These are phyloP conservation scores for Corella eumyota DNA, from an alignment of 23 tunicate genomes.

Conservation along the genomic window DNA sequence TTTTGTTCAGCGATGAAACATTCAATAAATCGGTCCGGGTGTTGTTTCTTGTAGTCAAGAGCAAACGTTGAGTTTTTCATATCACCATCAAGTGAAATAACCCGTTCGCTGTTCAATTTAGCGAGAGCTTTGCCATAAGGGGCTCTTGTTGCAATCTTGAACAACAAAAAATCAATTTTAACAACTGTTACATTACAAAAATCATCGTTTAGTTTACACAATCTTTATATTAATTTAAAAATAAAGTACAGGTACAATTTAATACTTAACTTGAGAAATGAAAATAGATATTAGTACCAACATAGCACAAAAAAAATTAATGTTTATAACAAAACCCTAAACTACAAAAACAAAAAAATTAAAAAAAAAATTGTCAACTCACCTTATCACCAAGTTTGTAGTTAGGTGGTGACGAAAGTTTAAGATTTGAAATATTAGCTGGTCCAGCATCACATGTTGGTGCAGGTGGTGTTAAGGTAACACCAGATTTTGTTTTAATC, in stretches of 20 bases:
- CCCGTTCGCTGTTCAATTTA: constrained; percentile 76
- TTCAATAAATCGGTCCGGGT: constrained; percentile 85
- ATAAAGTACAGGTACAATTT: no score
- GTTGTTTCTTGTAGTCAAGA: constrained; percentile 79
- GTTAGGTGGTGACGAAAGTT: constrained; percentile 70
- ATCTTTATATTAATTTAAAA: no score
- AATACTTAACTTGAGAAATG: no score
- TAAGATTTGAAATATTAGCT: constrained; percentile 33
- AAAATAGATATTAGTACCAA: neutral
- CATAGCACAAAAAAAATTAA: no score
- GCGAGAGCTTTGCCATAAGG: constrained; percentile 79
- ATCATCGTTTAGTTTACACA: no score
- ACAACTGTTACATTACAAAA: no score
- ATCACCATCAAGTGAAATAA: constrained; percentile 85
- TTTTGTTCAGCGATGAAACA: constrained; percentile 99
- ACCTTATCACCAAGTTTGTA: constrained; percentile 77
- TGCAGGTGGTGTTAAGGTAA: constrained; percentile 24
- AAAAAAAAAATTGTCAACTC: neutral
- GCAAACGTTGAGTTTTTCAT: constrained; percentile 96
- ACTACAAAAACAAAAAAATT: neutral
- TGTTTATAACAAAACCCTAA: no score
- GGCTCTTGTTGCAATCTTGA: constrained; percentile 56
- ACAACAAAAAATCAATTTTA: no score
- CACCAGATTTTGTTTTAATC: constrained; percentile 15
- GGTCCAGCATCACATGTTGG: constrained; percentile 30